Evolutionary conservation across 1,140 invertebrate species (phyloP), one percentile per base, ranked within the genome.

Genomic region (Drosophila punjabiensis): DNA sequence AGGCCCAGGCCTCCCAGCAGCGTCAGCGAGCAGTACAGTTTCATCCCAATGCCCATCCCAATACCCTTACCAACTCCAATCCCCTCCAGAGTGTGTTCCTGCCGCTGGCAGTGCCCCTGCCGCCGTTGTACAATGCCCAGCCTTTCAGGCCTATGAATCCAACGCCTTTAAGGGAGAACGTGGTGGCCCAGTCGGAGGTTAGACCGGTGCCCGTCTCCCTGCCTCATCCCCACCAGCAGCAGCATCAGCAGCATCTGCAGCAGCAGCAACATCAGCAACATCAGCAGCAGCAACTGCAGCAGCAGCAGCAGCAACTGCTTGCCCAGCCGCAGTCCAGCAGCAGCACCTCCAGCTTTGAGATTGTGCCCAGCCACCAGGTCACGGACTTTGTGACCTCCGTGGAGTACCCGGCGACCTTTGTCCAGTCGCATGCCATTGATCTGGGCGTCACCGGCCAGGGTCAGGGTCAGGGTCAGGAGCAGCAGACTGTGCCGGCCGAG

Each of bases 361-460:
- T 96, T 37, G 92, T 94, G 48, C 94, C 95, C 73, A 96, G 95
- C 90, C 93, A 96, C 60, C 94, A 95, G 52, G 62, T 96, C 35
- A 94, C 94, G 16, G 95, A 96, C 79, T 96, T 94, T 82, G 93
- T 95, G 14, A 95, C 95, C 43, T 95, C 95, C 18, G 93, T 96
- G 69, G 95, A 96, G 76, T 95, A 96, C 93, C 95, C 95, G 10
- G 93, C 95, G 16, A 95, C 94, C 45, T 93, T 95, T 55, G 94
- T 95, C 52, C 94, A 95, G 75, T 95, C 95, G 37, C 95, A 95
- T 62, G 78, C 95, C 32, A 94, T 96, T 41, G 95, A 96, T 70
- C 37, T 93, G 18, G 85, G 79, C 1, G 10, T 37, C 7, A 50
- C 45, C 0, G 63, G 59, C 4, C n/a, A 64, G 76, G 24, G 65